Percentiles rank a stretch among this genome's conserved stretches.
These are phyloP conservation scores for Trypoxylus dichotomus DNA, from an alignment of 1,140 invertebrate species.

Conservation along the genomic window DNA sequence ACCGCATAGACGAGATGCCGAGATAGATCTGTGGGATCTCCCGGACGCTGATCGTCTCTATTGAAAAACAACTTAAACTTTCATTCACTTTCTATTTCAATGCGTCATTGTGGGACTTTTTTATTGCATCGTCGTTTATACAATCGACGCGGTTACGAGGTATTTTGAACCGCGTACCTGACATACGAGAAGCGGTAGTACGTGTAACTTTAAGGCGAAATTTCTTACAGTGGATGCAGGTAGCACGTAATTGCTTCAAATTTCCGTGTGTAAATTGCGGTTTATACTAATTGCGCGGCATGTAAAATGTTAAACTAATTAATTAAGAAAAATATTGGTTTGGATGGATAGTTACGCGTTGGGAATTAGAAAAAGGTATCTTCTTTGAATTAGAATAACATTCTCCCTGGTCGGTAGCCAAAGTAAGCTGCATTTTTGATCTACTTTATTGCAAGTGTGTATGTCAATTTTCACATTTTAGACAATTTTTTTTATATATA, in stretches of 20 bases:
- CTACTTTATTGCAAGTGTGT: too few species aligned
- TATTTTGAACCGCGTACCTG: not conserved
- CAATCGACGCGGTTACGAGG: not conserved
- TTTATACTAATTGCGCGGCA: not conserved
- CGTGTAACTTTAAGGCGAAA: not conserved
- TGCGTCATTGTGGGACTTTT: slow-evolving; percentile 9
- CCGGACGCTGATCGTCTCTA: not conserved
- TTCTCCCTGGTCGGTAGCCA: too few species aligned
- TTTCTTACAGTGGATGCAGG: not conserved
- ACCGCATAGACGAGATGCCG: not conserved
- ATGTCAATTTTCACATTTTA: too few species aligned
- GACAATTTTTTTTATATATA: too few species aligned
- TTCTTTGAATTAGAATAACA: too few species aligned
- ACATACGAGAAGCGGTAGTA: not conserved
- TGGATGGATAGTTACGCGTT: too few species aligned
- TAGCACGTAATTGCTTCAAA: not conserved
- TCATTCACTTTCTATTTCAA: slow-evolving; percentile 26
- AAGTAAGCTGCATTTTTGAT: too few species aligned
- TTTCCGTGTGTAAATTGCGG: not conserved
- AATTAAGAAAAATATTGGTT: not conserved
- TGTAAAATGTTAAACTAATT: not conserved
- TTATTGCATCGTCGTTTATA: not conserved
- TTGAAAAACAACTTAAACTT: slow-evolving; percentile 18
- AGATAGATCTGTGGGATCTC: not conserved
- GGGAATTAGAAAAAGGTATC: too few species aligned